Evolutionary conservation across 1,140 invertebrate genomes (phyloP).

Genomic region (Trichonephila clavipes): DNA sequence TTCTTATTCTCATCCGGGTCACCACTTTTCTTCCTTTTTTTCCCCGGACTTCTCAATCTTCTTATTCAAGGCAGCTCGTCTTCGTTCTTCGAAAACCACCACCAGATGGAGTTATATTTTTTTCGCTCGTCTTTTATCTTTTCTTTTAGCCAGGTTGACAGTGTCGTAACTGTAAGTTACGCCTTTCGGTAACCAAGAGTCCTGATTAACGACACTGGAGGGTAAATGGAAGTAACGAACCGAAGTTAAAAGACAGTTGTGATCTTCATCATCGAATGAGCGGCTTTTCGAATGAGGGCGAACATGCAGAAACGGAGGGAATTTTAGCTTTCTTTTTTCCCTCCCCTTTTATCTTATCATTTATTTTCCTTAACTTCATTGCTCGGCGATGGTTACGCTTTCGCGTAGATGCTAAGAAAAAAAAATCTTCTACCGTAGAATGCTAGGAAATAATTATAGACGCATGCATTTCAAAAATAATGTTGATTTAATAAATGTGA

Average conservation of each 20-base stretch:
- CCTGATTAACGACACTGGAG: slow-evolving; percentile 54
- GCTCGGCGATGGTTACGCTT: neutral
- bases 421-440: neutral
- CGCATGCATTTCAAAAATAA: neutral
- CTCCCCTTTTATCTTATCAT: neutral
- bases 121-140: slow-evolving; percentile 18
- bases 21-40: neutral
- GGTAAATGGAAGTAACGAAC: slow-evolving; percentile 54
- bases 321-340: neutral
- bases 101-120: slow-evolving; percentile 12
- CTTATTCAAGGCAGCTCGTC: slow-evolving; percentile 27
- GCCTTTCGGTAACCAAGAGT: slow-evolving; percentile 42
- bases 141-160: slow-evolving; percentile 26
- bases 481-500: neutral
- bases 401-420: neutral
- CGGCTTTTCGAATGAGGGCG: slow-evolving; percentile 22
- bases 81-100: neutral
- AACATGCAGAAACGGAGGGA: slow-evolving; percentile 1
- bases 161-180: slow-evolving; percentile 33
- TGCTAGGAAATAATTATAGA: neutral
- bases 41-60: neutral
- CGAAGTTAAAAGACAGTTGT: slow-evolving; percentile 35
- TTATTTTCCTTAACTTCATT: slow-evolving; percentile 7
- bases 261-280: slow-evolving; percentile 47
- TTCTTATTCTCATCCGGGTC: neutral